A percentile compares a stretch with the other conserved stretches of the same genome.
These are phyloP conservation scores for Dendrolimus houi DNA, from an alignment of 2,888 invertebrate genomes.

Conservation along the genomic window DNA sequence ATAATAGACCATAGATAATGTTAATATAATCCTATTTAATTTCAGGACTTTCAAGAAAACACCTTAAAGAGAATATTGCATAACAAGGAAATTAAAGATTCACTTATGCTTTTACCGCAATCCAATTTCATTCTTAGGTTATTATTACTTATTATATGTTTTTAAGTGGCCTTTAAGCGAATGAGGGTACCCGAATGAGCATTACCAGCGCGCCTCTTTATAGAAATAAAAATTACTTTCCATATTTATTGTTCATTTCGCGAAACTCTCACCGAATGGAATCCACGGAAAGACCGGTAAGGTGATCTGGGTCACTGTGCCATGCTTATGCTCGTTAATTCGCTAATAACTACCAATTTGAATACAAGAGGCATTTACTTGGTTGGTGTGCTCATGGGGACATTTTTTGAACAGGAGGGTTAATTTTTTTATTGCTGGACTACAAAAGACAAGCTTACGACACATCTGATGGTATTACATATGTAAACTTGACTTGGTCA, in stretches of 20 bases:
- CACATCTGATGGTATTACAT: too few species aligned
- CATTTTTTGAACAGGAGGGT: too few species aligned
- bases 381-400: too few species aligned
- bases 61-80: not conserved
- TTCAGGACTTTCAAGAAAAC: not conserved
- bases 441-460: too few species aligned
- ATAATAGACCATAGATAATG: too few species aligned
- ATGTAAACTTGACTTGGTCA: too few species aligned
- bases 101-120: not conserved
- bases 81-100: not conserved
- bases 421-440: too few species aligned
- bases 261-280: constrained; percentile 49
- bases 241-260: constrained; percentile 52
- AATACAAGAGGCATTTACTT: not conserved
- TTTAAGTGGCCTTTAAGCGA: constrained; percentile 7
- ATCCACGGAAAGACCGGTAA: constrained; percentile 23
- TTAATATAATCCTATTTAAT: too few species aligned
- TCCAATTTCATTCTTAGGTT: not conserved
- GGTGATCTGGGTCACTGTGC: constrained; percentile 44
- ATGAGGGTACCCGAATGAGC: constrained; percentile 28
- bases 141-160: not conserved
- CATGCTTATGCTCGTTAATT: constrained; percentile 32
- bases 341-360: constrained; percentile 21
- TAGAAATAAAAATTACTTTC: constrained; percentile 35
- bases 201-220: constrained; percentile 24